Evolutionary conservation across 2,888 invertebrate species (phyloP).

Genomic region (Buathra laborator): DNA sequence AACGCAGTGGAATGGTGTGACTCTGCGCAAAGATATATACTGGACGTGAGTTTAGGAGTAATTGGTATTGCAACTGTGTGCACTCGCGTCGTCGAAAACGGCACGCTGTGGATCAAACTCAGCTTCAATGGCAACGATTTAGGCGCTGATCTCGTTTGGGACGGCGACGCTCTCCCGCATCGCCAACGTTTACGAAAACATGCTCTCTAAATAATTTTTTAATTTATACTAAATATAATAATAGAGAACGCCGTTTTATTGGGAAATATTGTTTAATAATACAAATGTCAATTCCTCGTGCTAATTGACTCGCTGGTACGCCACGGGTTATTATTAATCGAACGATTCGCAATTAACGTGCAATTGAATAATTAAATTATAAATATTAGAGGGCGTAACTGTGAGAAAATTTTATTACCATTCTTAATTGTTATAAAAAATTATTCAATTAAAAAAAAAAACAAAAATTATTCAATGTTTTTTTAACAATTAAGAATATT

Average conservation of each 20-base stretch:
- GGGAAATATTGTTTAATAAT: neutral
- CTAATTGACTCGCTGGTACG: too few relatives aligned
- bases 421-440: too few relatives aligned
- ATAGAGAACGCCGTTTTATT: neutral
- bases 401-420: too few relatives aligned
- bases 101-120: constrained; percentile 50
- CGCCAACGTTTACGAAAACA: constrained; percentile 34
- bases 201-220: neutral
- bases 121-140: constrained; percentile 32
- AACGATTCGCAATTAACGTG: too few relatives aligned
- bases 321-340: too few relatives aligned
- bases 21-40: constrained; percentile 7
- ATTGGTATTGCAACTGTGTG: constrained; percentile 29
- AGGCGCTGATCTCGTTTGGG: constrained; percentile 43
- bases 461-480: too few relatives aligned
- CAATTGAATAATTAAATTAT: too few relatives aligned
- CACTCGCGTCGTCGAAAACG: constrained; percentile 40
- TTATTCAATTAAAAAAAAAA: too few relatives aligned
- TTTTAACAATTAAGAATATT: too few relatives aligned
- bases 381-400: too few relatives aligned
- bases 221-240: neutral
- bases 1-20: constrained; percentile 28
- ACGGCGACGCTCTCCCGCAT: constrained; percentile 36
- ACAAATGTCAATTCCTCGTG: neutral
- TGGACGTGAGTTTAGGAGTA: neutral